Conservation (phyloP, 2,888 invertebrate species). For the Ryuthela nishihirai region DNA sequence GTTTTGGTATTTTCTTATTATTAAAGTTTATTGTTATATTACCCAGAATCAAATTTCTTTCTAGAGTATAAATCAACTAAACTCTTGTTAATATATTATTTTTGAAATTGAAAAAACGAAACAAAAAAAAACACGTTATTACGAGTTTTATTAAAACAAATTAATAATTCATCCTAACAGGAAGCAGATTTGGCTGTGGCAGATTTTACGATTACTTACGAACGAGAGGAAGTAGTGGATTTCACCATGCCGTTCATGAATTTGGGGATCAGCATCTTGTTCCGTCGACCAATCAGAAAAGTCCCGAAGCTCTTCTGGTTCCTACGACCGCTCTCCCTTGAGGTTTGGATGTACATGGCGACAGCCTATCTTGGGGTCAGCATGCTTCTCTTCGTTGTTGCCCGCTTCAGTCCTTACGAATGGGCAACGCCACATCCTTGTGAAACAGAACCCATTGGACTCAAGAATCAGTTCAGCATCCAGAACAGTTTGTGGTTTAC, state of each 20-base stretch:
- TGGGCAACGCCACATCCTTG: constrained; percentile 52
- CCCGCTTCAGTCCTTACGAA: constrained; percentile 57
- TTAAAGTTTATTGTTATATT: too few relatives aligned
- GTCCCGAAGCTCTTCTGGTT: constrained; percentile 58
- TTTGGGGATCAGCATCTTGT: constrained; percentile 58
- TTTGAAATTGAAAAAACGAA: neutral
- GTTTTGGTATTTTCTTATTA: too few relatives aligned
- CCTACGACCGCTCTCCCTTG: constrained; percentile 57
- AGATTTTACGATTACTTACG: constrained; percentile 57
- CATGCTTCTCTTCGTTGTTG: constrained; percentile 66
- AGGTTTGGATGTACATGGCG: constrained; percentile 48
- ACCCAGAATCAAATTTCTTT: too few relatives aligned
- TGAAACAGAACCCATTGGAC: constrained; percentile 49
- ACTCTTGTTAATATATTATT: neutral
- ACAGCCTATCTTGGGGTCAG: constrained; percentile 44
- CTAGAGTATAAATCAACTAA: too few relatives aligned
- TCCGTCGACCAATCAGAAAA: constrained; percentile 54
- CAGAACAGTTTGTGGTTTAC: constrained; percentile 56
- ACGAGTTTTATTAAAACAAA: neutral
- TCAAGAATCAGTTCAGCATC: constrained; percentile 53
- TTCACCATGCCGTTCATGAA: constrained; percentile 61
- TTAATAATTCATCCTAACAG: constrained; percentile 47
- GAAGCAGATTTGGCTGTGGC: constrained; percentile 57
- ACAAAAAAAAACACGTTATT: neutral
- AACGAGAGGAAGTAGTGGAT: constrained; percentile 56